A percentile compares a stretch with the other conserved stretches of the same genome.
These are phyloP conservation scores for Leptosomus discolor DNA, from an alignment of 2,113 vertebrate species.

Conservation along the genomic window DNA sequence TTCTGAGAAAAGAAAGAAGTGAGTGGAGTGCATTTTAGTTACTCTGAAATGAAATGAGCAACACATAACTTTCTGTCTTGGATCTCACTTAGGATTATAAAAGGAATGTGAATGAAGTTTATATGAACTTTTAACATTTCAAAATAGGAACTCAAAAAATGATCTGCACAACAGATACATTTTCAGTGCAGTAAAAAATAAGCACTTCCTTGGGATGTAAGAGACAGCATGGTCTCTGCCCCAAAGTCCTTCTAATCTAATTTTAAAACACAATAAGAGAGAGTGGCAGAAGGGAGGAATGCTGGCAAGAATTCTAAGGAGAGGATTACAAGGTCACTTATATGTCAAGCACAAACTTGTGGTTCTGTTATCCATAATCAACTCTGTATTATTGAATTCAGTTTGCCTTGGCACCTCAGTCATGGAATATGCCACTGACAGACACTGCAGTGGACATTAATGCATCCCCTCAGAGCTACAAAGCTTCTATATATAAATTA, in stretches of 20 bases:
- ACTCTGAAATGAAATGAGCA: background rate
- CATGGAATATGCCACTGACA: background rate
- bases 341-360: slow-evolving; percentile 36
- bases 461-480: background rate
- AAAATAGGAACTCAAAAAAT: background rate
- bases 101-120: background rate
- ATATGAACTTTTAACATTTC: background rate
- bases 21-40: background rate
- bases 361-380: slow-evolving; percentile 40
- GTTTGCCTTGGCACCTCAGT: background rate
- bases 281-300: background rate
- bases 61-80: background rate
- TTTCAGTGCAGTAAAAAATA: background rate
- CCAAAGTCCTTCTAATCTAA: slow-evolving; percentile 30
- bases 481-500: background rate
- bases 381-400: slow-evolving; percentile 29
- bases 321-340: slow-evolving; percentile 52
- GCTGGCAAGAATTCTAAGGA: slow-evolving; percentile 41
- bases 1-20: background rate
- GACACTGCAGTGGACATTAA: background rate
- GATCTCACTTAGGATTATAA: background rate
- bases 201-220: background rate
- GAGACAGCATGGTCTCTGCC: background rate
- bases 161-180: background rate
- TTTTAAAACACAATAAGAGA: slow-evolving; percentile 48